Percentiles rank a stretch among this genome's conserved stretches.
These are phyloP conservation scores for Rhingia rostrata DNA, from an alignment of 2,888 invertebrate species.

Conservation along the genomic window DNA sequence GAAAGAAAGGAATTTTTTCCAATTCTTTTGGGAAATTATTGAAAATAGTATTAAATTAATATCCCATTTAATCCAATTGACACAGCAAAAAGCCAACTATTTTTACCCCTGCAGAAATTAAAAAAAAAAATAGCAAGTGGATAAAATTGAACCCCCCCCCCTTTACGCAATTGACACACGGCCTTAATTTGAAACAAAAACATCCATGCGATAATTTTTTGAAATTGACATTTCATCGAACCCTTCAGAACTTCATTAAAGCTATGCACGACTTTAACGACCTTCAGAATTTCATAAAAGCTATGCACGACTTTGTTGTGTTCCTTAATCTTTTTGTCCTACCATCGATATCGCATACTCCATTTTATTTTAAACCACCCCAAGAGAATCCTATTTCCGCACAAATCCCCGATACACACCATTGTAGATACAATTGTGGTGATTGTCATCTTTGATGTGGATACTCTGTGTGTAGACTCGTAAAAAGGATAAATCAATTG, in stretches of 20 bases:
- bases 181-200: no score
- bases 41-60: no score
- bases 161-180: no score
- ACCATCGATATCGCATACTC: not conserved
- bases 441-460: constrained; percentile 65
- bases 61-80: no score
- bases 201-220: no score
- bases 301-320: not conserved
- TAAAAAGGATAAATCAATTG: constrained; percentile 67
- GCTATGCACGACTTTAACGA: not conserved
- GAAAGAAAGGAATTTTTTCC: no score
- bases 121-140: no score
- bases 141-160: no score
- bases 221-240: no score
- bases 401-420: constrained; percentile 56
- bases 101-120: no score
- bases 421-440: constrained; percentile 70
- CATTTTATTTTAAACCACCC: constrained; percentile 1
- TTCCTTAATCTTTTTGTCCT: not conserved
- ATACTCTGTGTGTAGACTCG: constrained; percentile 37
- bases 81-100: no score
- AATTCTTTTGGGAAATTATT: no score
- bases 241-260: not conserved
- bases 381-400: constrained; percentile 22
- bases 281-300: not conserved